Conservation (phyloP, 2,888 invertebrate genomes). For the Anoncus sp. region DNA sequence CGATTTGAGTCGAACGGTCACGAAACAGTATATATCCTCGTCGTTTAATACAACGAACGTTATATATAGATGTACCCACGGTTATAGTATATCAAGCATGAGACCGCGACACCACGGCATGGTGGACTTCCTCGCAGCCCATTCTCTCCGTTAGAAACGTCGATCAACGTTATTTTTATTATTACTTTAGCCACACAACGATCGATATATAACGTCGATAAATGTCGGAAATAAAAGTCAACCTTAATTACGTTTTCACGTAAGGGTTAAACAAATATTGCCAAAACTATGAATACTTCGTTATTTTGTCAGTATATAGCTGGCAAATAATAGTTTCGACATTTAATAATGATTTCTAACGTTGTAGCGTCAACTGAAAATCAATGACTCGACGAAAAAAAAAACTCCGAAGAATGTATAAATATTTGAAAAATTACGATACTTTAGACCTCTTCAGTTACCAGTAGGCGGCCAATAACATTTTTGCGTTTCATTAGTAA, state of each 20-base stretch:
- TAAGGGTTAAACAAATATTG: background rate
- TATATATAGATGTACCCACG: constrained; percentile 6
- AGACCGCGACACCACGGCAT: constrained; percentile 39
- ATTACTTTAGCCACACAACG: constrained; percentile 31
- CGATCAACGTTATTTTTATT: constrained; percentile 40
- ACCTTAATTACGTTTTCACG: background rate
- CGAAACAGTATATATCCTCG: constrained; percentile 36
- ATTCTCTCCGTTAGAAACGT: constrained; percentile 1
- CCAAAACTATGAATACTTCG: background rate
- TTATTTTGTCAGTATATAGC: background rate
- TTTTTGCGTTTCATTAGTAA: background rate
- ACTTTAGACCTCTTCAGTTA: too few species aligned
- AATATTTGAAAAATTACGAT: too few species aligned
- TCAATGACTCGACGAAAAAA: background rate
- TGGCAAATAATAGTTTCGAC: background rate
- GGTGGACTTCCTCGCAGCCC: background rate
- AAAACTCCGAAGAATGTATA: background rate
- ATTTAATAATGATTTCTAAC: background rate
- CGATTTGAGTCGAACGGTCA: constrained; percentile 44
- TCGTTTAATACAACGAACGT: constrained; percentile 35
- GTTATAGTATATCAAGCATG: constrained; percentile 41
- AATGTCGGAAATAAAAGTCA: constrained; percentile 28
- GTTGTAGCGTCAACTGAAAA: background rate
- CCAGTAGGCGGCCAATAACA: background rate
- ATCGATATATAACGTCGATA: constrained; percentile 16